A percentile compares a stretch with the other conserved stretches of the same genome.
phyloP scores from a whole-genome alignment of 2,797 vertebrate genomes.

The Gallirallus australis region DNA sequence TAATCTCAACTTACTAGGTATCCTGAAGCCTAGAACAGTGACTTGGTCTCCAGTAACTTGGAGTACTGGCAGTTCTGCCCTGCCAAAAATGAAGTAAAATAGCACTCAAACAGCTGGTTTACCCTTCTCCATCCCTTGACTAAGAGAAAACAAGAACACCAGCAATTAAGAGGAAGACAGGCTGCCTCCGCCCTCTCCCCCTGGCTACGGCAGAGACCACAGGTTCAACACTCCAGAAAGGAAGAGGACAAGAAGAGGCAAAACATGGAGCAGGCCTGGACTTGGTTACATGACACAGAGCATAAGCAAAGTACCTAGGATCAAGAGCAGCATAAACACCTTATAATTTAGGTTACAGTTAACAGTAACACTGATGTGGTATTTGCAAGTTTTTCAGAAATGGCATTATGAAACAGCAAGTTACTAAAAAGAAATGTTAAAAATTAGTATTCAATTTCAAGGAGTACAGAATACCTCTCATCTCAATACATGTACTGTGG shows the following conservation, averaged over 20 bases:
- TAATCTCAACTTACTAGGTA: not conserved
- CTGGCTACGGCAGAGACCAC: not conserved
- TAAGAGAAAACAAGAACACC: not conserved
- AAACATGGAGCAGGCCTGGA: not conserved
- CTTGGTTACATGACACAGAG: fast-evolving
- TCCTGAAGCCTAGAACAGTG: not conserved
- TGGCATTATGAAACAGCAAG: not conserved
- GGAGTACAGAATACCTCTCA: not conserved
- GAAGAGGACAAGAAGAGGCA: not conserved
- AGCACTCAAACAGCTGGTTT: not conserved
- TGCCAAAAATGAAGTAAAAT: not conserved
- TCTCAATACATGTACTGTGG: fast-evolving
- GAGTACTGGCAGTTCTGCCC: not conserved
- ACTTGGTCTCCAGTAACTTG: not conserved
- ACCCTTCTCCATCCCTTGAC: not conserved
- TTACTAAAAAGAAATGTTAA: not conserved
- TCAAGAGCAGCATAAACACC: not conserved
- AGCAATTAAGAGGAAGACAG: constrained; percentile 22
- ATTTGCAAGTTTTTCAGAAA: not conserved
- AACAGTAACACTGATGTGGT: fast-evolving
- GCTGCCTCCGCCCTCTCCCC: constrained; percentile 35
- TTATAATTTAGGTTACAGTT: not conserved
- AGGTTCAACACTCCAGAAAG: not conserved
- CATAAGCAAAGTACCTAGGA: not conserved
- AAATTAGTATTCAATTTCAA: not conserved